Evolutionary conservation across 2,888 invertebrate genomes (phyloP).

Genomic region (Papilio demoleus): DNA sequence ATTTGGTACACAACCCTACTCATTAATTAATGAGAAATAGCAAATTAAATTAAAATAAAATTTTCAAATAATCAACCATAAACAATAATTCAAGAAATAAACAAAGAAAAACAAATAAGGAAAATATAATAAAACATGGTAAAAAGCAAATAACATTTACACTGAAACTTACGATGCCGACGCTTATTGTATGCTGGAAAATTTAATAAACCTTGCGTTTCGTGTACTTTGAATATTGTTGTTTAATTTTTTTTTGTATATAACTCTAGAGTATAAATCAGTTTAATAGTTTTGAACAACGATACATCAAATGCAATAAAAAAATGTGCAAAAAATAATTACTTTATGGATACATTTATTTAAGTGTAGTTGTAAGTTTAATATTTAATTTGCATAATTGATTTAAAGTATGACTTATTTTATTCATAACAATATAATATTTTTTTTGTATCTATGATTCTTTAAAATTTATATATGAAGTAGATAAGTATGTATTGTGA

Average conservation of each 20-base stretch:
- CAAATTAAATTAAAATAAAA: no score
- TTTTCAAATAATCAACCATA: no score
- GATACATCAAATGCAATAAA: not conserved
- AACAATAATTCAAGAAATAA: not conserved
- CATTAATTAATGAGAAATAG: no score
- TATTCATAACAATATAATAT: not conserved
- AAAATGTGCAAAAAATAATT: not conserved
- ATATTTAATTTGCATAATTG: not conserved
- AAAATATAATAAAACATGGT: not conserved
- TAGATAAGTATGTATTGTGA: no score
- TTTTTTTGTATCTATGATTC: not conserved
- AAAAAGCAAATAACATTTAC: not conserved
- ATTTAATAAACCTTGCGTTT: not conserved
- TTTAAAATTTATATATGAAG: no score
- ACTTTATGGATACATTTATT: not conserved
- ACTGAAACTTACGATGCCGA: not conserved
- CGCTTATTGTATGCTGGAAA: not conserved
- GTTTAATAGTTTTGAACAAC: no score
- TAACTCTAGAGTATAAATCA: not conserved
- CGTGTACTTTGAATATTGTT: not conserved
- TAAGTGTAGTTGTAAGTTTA: not conserved
- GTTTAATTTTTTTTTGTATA: not conserved
- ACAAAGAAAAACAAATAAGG: not conserved
- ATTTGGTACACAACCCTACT: no score
- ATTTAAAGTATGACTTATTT: not conserved